Conservation (phyloP, 2,113 vertebrate genomes). For the Misgurnus mizolepis region DNA sequence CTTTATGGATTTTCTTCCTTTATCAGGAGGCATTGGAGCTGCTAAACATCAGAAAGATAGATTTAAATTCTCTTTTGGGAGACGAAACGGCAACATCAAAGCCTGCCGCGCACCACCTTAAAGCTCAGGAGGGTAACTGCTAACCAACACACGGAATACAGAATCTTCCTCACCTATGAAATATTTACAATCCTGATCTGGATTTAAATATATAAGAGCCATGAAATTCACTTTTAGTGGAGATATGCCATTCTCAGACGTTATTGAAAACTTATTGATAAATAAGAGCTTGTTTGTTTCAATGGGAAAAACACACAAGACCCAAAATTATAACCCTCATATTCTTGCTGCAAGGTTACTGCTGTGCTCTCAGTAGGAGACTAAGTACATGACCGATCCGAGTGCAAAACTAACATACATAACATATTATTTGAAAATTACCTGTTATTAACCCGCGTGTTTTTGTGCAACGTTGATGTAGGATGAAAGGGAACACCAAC, state of each 20-base stretch:
- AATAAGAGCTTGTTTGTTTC: too few relatives aligned
- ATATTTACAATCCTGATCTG: slow-evolving; percentile 9
- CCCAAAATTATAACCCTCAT: too few relatives aligned
- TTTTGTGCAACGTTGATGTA: slow-evolving; percentile 12
- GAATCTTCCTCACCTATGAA: slow-evolving; percentile 17
- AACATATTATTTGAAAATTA: too few relatives aligned
- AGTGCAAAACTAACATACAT: too few relatives aligned
- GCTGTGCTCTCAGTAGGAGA: too few relatives aligned
- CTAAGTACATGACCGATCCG: too few relatives aligned
- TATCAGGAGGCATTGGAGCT: slow-evolving; percentile 43
- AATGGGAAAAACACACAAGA: too few relatives aligned
- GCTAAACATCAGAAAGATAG: slow-evolving; percentile 49
- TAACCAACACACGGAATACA: slow-evolving; percentile 37
- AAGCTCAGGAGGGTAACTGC: slow-evolving; percentile 34
- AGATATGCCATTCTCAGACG: not conserved
- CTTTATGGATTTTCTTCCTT: slow-evolving; percentile 57
- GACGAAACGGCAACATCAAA: slow-evolving; percentile 44
- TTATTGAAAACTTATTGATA: too few relatives aligned
- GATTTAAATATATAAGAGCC: slow-evolving; percentile 13
- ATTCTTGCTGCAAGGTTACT: too few relatives aligned
- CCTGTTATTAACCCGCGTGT: slow-evolving; percentile 1
- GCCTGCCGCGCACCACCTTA: slow-evolving; percentile 37
- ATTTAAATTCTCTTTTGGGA: slow-evolving; percentile 49
- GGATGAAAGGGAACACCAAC: slow-evolving; percentile 36
- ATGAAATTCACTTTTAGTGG: not conserved